These are phyloP conservation scores for Drosophila mimetica DNA, from an alignment of 2,888 invertebrate genomes.

Conservation along the genomic window DNA sequence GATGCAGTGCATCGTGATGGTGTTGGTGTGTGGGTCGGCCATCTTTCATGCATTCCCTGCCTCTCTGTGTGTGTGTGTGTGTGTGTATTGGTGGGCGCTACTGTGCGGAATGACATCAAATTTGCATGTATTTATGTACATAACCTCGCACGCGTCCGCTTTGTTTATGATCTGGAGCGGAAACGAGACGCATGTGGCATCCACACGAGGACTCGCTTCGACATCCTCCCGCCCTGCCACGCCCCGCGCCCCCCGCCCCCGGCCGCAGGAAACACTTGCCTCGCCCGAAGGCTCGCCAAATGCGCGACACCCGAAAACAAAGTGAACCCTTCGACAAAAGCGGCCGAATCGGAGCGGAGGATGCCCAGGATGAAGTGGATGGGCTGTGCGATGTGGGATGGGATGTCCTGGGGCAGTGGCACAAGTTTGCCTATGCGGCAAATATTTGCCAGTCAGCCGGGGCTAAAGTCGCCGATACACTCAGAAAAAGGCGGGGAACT, in stretches of 20 bases:
- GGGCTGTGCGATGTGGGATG: not conserved
- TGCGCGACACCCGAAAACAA: conserved; percentile 28
- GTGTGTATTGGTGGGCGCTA: conserved; percentile 11
- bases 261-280: conserved; percentile 19
- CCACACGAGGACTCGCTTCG: conserved; percentile 9
- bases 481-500: not conserved
- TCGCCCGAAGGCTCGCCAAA: conserved; percentile 29
- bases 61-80: not conserved
- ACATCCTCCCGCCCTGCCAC: not conserved
- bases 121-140: conserved; percentile 38
- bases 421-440: conserved; percentile 67
- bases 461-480: conserved; percentile 17
- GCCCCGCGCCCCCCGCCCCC: too few species aligned
- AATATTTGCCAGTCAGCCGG: conserved; percentile 65
- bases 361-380: conserved; percentile 17
- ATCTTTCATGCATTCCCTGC: not conserved
- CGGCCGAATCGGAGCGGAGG: conserved; percentile 29
- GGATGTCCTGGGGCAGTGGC: conserved; percentile 50
- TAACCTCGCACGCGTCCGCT: conserved; percentile 53
- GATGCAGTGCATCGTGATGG: not conserved
- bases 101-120: conserved; percentile 27
- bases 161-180: conserved; percentile 76
- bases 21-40: not conserved
- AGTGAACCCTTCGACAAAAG: conserved; percentile 29
- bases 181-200: conserved; percentile 54